Conservation (phyloP, 2,888 invertebrate genomes). For the Tachina lurida region DNA sequence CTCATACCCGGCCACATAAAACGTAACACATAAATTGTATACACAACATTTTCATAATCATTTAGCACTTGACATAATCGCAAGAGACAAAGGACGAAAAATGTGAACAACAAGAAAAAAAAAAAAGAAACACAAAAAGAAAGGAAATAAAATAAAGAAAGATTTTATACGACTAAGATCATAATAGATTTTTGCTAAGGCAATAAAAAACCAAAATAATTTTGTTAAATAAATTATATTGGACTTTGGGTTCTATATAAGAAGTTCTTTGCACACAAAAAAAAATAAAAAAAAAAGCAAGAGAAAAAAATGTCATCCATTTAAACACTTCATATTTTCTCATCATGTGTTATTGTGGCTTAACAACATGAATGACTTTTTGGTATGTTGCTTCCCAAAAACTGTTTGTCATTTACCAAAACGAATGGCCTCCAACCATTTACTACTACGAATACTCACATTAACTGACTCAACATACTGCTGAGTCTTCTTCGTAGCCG, state of each 20-base stretch:
- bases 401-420: slow-evolving; percentile 57
- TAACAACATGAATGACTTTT: slow-evolving; percentile 60
- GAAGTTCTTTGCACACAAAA: slow-evolving; percentile 2
- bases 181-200: slow-evolving; percentile 31
- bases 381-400: slow-evolving; percentile 45
- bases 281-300: neutral
- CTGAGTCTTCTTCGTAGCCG: slow-evolving; percentile 17
- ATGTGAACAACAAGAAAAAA: neutral
- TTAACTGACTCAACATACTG: slow-evolving; percentile 47
- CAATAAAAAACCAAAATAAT: slow-evolving; percentile 40
- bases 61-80: slow-evolving; percentile 64
- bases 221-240: slow-evolving; percentile 38
- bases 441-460: neutral
- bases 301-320: slow-evolving; percentile 22
- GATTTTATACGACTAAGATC: slow-evolving; percentile 18
- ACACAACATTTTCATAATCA: slow-evolving; percentile 51
- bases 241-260: neutral
- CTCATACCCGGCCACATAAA: neutral
- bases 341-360: slow-evolving; percentile 63
- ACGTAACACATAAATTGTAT: slow-evolving; percentile 9
- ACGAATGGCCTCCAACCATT: slow-evolving; percentile 21
- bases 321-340: slow-evolving; percentile 66
- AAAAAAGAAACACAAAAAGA: slow-evolving; percentile 1
- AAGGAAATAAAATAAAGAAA: neutral
- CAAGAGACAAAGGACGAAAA: slow-evolving; percentile 30